Conservation (phyloP, 2,888 invertebrate species). For the Arge pagana region DNA sequence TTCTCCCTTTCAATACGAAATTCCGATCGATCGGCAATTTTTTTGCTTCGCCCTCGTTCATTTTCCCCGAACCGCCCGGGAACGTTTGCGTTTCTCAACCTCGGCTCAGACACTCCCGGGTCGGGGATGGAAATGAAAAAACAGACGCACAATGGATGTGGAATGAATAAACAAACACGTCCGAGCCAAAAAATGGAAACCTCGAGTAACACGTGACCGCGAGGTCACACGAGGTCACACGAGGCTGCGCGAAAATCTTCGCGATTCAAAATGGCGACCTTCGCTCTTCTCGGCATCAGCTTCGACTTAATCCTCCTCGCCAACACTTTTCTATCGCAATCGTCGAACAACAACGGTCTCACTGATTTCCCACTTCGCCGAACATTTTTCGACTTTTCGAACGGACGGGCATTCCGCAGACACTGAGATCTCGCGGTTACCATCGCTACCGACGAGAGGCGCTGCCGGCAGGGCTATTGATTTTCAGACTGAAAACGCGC, state of each 20-base stretch:
- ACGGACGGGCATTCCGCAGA: slow-evolving; percentile 43
- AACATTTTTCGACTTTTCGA: slow-evolving; percentile 22
- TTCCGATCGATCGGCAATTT: too few relatives aligned
- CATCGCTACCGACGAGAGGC: slow-evolving; percentile 50
- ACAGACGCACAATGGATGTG: too few relatives aligned
- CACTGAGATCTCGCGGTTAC: slow-evolving; percentile 54
- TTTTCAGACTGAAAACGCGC: slow-evolving; percentile 51
- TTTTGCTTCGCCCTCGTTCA: too few relatives aligned
- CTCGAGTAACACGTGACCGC: slow-evolving; percentile 23
- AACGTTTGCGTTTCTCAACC: too few relatives aligned
- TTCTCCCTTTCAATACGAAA: too few relatives aligned
- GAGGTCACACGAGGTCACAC: slow-evolving; percentile 28
- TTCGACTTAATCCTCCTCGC: slow-evolving; percentile 23
- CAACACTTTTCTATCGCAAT: slow-evolving; percentile 15
- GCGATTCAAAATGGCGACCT: slow-evolving; percentile 40
- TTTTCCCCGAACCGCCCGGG: too few relatives aligned
- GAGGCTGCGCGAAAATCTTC: slow-evolving; percentile 31
- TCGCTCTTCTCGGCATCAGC: slow-evolving; percentile 10
- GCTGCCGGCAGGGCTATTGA: slow-evolving; percentile 55
- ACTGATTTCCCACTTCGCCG: slow-evolving; percentile 23
- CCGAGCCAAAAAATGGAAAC: slow-evolving; percentile 18
- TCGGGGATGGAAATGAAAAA: too few relatives aligned
- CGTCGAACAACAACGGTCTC: slow-evolving; percentile 20
- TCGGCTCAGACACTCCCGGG: too few relatives aligned
- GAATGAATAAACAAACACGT: neutral